Evolutionary conservation across 2,888 invertebrate genomes (phyloP), one percentile per base, ranked within the genome.

Genomic region (Dromius quadrimaculatus): DNA sequence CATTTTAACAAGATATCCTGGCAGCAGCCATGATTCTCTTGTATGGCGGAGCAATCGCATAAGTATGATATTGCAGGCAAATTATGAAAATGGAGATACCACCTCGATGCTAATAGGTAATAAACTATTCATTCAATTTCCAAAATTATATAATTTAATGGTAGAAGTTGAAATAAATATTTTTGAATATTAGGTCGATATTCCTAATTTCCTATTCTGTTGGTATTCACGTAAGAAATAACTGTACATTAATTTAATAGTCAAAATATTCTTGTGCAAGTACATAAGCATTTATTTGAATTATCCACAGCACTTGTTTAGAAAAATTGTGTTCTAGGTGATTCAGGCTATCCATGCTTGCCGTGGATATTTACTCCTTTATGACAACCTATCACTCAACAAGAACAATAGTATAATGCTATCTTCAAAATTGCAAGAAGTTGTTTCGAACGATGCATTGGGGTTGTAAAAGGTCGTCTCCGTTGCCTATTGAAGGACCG

Each of bases 401-500:
- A 74, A 20, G 69, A 75, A 50, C 62, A 64, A 54, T 11, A 13
- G 32, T 74, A 74, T 71, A 75, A 75, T 64, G 69, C 66, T 41
- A 61, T 38, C 47, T 73, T 71, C 43, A 74, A 69, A 4, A 54
- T 72, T 3, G 41, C 66, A 11, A 57, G 73, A 69, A 71, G 73
- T 36, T 32, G 61, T 32, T 73, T 75, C 66, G 73, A 72, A 5
- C 43, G n/a, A n/a, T n/a, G n/a, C n/a, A n/a, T n/a, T n/a, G n/a
- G n/a, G n/a, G n/a, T 72, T 17, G 47, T 75, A 34, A 75, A 75
- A 71, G 73, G 72, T 32, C 65, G 72, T 45, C 74, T 73, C 57
- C 22, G 75, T 62, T 45, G 45, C 17, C 45, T 45, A 2, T 9
- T 45, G 15, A 45, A 45, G 45, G 15, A 45, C 9, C 45, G 45